Percentiles rank a stretch among this genome's conserved stretches.
These are phyloP conservation scores for Betta splendens DNA, from an alignment of 2,797 vertebrate genomes.

Conservation along the genomic window DNA sequence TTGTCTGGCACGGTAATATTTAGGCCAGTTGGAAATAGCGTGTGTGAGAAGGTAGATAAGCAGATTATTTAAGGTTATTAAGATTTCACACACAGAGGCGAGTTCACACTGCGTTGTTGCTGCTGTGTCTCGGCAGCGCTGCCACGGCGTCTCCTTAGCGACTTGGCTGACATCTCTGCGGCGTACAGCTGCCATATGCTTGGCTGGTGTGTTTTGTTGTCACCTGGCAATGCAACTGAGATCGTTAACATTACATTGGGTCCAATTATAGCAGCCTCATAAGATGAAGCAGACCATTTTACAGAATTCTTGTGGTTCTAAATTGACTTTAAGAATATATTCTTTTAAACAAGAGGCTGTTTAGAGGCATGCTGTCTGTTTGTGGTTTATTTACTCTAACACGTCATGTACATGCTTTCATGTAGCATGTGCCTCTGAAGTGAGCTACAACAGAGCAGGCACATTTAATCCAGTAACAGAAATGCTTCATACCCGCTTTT, in stretches of 20 bases:
- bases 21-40: slow-evolving; percentile 10
- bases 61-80: slow-evolving; percentile 81
- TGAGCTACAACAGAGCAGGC: neutral
- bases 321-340: slow-evolving; percentile 7
- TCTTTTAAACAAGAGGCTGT: neutral
- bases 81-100: slow-evolving; percentile 76
- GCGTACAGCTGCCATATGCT: slow-evolving; percentile 50
- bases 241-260: slow-evolving; percentile 43
- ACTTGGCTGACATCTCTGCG: slow-evolving; percentile 48
- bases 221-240: slow-evolving; percentile 46
- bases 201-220: slow-evolving; percentile 51
- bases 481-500: neutral
- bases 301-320: slow-evolving; percentile 13
- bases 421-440: neutral
- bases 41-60: slow-evolving; percentile 66
- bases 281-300: slow-evolving; percentile 12
- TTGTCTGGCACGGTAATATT: slow-evolving; percentile 19
- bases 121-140: slow-evolving; percentile 39
- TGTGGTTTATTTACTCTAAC: slow-evolving; percentile 9
- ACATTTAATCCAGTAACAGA: slow-evolving; percentile 14
- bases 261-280: slow-evolving; percentile 43
- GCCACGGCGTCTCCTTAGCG: slow-evolving; percentile 47
- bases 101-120: slow-evolving; percentile 35
- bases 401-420: slow-evolving; percentile 6
- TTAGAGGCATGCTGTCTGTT: slow-evolving; percentile 4